Base-by-base conservation (phyloP, 2,797 vertebrate genomes). In the Podargus strigoides region DNA sequence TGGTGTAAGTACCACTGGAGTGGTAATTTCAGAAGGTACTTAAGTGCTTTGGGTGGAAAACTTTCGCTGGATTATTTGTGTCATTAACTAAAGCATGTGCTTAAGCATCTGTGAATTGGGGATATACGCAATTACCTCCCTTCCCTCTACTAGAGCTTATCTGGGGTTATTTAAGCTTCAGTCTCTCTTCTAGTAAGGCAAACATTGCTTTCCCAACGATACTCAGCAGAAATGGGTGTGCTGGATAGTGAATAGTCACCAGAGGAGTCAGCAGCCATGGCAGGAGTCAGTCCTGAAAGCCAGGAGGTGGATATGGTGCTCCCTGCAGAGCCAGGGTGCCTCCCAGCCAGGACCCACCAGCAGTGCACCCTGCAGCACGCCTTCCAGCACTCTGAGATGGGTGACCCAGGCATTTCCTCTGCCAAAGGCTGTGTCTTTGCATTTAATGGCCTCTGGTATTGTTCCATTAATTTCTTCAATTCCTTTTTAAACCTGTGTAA, bases 301-400 rank as follows among this genome's bases (percentile, higher is more conserved):
- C 0, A 0, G 30, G 46, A 16, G 27, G 27, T 37, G 56, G 39
- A 9, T 7, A 5, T 0, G 1, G 14, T 26, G 36, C 55, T 56
- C 19, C 37, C 10, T 0, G 6, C 32, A 24, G 59, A 41, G 27
- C 21, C 12, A 13, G 24, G 46, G 67, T 36, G 23, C 34, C 6
- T 16, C 2, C 1, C 18, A 8, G 24, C 27, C 1, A 6, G 59
- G 20, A 20, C 34, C 30, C 6, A 5, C 27, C 36, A 37, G 41
- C 64, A 14, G 41, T 12, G 34, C 42, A 22, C n/a, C 34, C 23
- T 27, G 19, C 28, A 2, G 15, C 12, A 3, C 26, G 32, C 28
- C 46, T 41, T 47, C 24, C 32, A n/a, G n/a, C n/a, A 52, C 15
- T 26, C 59, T 0, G 10, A 30, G 9, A 10, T 10, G 2, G 0